phyloP scores from a whole-genome alignment of 64 coral and sea anemone species.

The Pocillopora verrucosa region DNA sequence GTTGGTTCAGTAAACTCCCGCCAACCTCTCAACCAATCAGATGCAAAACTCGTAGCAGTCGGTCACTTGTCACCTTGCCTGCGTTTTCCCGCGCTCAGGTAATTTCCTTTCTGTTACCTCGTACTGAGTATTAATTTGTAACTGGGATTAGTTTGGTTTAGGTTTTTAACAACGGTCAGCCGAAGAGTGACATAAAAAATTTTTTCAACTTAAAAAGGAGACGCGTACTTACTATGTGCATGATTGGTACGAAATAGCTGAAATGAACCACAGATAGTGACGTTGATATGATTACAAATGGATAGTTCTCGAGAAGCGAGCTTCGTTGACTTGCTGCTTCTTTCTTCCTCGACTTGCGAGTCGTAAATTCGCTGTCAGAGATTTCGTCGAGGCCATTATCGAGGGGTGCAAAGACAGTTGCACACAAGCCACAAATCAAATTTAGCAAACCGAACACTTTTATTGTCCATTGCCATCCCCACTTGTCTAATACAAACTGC shows the following conservation, averaged over 20 bases:
- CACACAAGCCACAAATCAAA: constrained; percentile 2
- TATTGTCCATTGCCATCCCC: constrained; percentile 32
- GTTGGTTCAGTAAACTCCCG: too few relatives aligned
- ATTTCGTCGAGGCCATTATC: background rate
- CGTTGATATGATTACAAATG: constrained; percentile 6
- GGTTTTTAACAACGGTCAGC: too few relatives aligned
- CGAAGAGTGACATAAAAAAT: too few relatives aligned
- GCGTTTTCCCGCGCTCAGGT: too few relatives aligned
- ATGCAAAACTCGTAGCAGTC: too few relatives aligned
- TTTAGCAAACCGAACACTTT: constrained; percentile 11
- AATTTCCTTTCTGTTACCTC: too few relatives aligned
- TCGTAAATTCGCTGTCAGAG: background rate
- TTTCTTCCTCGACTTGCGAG: background rate
- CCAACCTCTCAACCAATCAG: background rate
- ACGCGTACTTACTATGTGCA: constrained; percentile 63
- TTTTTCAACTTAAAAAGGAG: background rate
- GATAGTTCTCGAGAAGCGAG: constrained; percentile 24
- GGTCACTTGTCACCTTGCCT: too few relatives aligned
- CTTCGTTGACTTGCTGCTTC: background rate
- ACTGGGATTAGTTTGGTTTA: too few relatives aligned
- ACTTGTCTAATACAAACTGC: constrained; percentile 3
- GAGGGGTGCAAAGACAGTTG: constrained; percentile 5
- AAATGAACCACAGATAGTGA: constrained; percentile 22
- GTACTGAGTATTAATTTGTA: too few relatives aligned
- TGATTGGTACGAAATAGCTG: constrained; percentile 39